Base-by-base conservation (phyloP, 2,888 invertebrate genomes). In the Gasteruption jaculator region DNA sequence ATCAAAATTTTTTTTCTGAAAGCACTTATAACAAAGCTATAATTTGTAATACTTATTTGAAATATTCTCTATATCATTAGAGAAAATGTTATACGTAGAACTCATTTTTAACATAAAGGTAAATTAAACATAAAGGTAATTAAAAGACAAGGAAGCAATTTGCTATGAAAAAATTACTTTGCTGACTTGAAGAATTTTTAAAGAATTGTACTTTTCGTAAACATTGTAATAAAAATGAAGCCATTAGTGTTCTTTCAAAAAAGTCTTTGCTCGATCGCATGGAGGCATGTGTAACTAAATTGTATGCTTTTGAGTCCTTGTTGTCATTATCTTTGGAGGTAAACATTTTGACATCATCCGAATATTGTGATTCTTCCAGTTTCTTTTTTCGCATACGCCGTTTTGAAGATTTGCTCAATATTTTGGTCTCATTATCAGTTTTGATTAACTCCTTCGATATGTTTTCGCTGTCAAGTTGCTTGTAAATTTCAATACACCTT, bases 211-310 rank as follows among this genome's bases (percentile, higher is more conserved):
- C 73, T 56, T 79, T 80, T 58, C 84, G 83, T 26, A 90, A 71
- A 55, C 83, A 83, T 45, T 85, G 78, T 30, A 85, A 72, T 1
- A 90, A 72, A 56, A 91, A 89, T 25, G 82, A 75, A 0, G 85
- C 80, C 87, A 91, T 89, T 4, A 89, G 66, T 3, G 85, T 76
- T 36, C 90, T 77, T 54, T 86, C 83, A 15, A 90, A 70, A 59
- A 83, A 85, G 67, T 91, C 90, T 10, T 76, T 76, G 0, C 81
- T 73, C 19, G 76, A 72, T 30, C 90, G 75, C 31, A 73, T 71
- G 3, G 75, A 72, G 7, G 78, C 74, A 57, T 87, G 83, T 0
- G 81, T 80, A 48, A 85, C 86, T 31, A 90, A 68, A 14, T 80
- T 76, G 56, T 81, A 81, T 41, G 81, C 76, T 11, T 54, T 49